Evolutionary conservation across 1,140 invertebrate genomes (phyloP).

Genomic region (Periplaneta americana): DNA sequence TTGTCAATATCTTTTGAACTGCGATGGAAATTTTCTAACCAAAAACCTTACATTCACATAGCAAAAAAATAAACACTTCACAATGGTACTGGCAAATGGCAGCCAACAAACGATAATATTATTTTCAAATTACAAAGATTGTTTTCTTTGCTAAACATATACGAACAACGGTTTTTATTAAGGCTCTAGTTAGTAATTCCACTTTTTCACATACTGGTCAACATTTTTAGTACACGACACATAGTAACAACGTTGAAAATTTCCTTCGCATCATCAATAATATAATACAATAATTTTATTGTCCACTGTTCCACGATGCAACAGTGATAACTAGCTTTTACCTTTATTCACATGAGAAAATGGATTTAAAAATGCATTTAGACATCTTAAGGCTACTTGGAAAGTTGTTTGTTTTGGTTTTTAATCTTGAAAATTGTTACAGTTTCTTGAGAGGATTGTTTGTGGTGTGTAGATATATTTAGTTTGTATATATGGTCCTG

Average conservation of each 20-base stretch:
- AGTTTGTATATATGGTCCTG: background rate
- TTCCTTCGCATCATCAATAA: slow-evolving; percentile 17
- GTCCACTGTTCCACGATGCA: slow-evolving; percentile 20
- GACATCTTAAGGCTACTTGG: slow-evolving; percentile 17
- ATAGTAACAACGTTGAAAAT: slow-evolving; percentile 22
- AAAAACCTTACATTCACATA: slow-evolving; percentile 1
- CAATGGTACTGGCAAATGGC: background rate
- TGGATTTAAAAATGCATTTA: slow-evolving; percentile 9
- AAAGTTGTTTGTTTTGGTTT: background rate
- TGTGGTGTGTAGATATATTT: background rate
- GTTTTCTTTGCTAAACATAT: slow-evolving; percentile 10
- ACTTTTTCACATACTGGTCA: slow-evolving; percentile 10
- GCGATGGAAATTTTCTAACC: slow-evolving; percentile 11
- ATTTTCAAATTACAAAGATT: slow-evolving; percentile 7
- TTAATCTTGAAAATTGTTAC: background rate
- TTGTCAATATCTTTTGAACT: background rate
- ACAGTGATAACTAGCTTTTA: slow-evolving; percentile 16
- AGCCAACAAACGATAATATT: slow-evolving; percentile 3
- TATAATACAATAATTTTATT: slow-evolving; percentile 21
- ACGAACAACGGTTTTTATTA: slow-evolving; percentile 13
- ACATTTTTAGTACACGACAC: slow-evolving; percentile 16
- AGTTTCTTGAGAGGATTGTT: background rate
- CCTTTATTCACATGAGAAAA: slow-evolving; percentile 5
- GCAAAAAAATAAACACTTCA: background rate
- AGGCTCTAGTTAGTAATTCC: slow-evolving; percentile 16